Evolutionary conservation across 2,888 invertebrate genomes (phyloP).

Genomic region (Lissocephala sabroskyi): DNA sequence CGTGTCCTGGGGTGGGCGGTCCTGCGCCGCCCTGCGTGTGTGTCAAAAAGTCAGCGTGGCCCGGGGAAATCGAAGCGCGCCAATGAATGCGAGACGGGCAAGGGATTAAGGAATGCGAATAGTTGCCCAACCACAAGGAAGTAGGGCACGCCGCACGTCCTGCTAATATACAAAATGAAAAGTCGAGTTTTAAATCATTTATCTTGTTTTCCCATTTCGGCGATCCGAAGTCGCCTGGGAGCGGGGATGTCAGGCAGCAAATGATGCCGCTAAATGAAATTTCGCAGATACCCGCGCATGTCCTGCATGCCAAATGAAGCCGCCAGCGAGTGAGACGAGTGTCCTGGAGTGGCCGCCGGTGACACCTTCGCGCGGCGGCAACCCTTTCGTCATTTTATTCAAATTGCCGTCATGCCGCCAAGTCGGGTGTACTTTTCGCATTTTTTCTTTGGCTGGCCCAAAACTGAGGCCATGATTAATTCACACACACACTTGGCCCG

Average conservation of each 20-base stretch:
- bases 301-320: slow-evolving; percentile 56
- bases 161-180: slow-evolving; percentile 63
- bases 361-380: slow-evolving; percentile 42
- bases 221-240: neutral
- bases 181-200: slow-evolving; percentile 62
- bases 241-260: slow-evolving; percentile 43
- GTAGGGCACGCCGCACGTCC: too few relatives aligned
- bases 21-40: slow-evolving; percentile 47
- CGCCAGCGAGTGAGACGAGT: slow-evolving; percentile 18
- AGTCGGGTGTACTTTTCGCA: slow-evolving; percentile 53
- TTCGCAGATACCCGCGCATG: slow-evolving; percentile 40
- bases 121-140: slow-evolving; percentile 18
- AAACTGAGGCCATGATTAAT: slow-evolving; percentile 58
- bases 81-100: slow-evolving; percentile 55
- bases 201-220: slow-evolving; percentile 53
- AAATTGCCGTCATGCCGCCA: slow-evolving; percentile 41
- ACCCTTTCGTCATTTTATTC: slow-evolving; percentile 29
- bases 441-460: slow-evolving; percentile 18
- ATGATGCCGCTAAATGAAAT: slow-evolving; percentile 40
- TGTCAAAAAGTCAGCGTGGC: slow-evolving; percentile 41
- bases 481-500: slow-evolving; percentile 28
- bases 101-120: too few relatives aligned
- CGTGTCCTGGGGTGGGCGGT: slow-evolving; percentile 4
- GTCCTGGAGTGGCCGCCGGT: too few relatives aligned
- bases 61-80: slow-evolving; percentile 49